phyloP scores from a whole-genome alignment of 2,888 invertebrate genomes.

The Drymonia ruficornis region DNA sequence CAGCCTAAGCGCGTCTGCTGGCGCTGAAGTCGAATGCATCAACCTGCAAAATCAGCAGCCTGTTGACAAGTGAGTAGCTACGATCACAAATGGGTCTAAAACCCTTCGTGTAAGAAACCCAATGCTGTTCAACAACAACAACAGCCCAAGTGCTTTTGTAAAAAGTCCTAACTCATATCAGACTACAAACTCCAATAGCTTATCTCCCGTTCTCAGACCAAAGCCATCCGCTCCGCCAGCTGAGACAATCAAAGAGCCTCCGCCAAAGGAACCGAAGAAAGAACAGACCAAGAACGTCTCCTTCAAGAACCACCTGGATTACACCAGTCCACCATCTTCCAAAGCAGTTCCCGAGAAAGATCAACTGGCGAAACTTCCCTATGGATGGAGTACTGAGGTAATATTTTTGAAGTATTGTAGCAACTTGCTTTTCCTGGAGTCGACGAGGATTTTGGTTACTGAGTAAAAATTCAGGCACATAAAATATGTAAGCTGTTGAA shows the following conservation, averaged over 20 bases:
- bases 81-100: no score
- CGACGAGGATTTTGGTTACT: no score
- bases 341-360: slow-evolving; percentile 80
- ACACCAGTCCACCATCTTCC: slow-evolving; percentile 72
- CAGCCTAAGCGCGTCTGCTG: slow-evolving; percentile 88
- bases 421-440: no score
- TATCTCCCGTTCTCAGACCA: slow-evolving; percentile 44
- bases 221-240: slow-evolving; percentile 71
- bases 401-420: slow-evolving; percentile 26
- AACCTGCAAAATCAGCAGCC: slow-evolving; percentile 61
- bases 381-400: slow-evolving; percentile 76
- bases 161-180: no score
- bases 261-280: slow-evolving; percentile 68
- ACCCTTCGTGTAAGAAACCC: no score
- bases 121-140: no score
- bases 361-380: slow-evolving; percentile 78
- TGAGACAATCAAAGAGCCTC: slow-evolving; percentile 65
- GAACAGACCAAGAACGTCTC: slow-evolving; percentile 81
- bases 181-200: background rate
- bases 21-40: slow-evolving; percentile 81
- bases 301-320: slow-evolving; percentile 80
- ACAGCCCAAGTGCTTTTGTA: no score
- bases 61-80: slow-evolving; percentile 55
- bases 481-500: no score
- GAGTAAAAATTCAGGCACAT: no score